Base-by-base conservation (phyloP, 2,797 vertebrate genomes). In the Lepus oiostolus region DNA sequence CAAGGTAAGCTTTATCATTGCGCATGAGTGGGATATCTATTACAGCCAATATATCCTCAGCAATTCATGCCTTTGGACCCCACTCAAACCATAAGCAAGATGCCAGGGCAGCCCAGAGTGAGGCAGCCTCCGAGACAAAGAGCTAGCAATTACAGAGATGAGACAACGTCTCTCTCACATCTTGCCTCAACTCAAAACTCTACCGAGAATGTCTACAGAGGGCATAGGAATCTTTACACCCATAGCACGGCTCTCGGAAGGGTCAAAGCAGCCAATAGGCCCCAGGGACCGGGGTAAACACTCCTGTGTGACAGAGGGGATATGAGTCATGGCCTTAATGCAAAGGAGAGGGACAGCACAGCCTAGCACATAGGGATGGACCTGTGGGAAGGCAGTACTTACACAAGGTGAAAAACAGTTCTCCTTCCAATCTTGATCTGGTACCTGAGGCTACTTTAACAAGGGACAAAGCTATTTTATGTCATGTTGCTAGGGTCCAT, bases 391-490 rank as follows among this genome's bases (percentile, higher is more conserved):
- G 32, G 71, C 6, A 38, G 35, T 28, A 22, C 26, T 75, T 26
- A 87, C 6, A 52, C 7, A 42, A 24, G 62, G 47, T 42, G 47
- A 81, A 75, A 81, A 52, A 76, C 2, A 84, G 17, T 74, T 68
- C 50, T 85, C 68, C 88, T 58, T 87, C 80, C 47, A 52, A 47
- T 47, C 42, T 82, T 85, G 28, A 32, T 67, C 63, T 92, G 74
- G 10, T 30, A 65, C 28, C 74, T 62, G 68, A 92, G 80, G 70
- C 82, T 71, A 19, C 68, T 84, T 70, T 82, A 83, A 80, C 52
- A 77, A 32, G 70, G 50, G 86, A 85, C 14, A 65, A 75, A 42
- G 38, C 52, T 71, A 80, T 58, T 85, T 89, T 82, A 75, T 85
- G 50, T 4, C 65, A 54, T 8, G 19, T 52, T 81, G 30, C 60